Base-by-base conservation (phyloP, 1,140 invertebrate species). In the Papilio aristodemus region DNA sequence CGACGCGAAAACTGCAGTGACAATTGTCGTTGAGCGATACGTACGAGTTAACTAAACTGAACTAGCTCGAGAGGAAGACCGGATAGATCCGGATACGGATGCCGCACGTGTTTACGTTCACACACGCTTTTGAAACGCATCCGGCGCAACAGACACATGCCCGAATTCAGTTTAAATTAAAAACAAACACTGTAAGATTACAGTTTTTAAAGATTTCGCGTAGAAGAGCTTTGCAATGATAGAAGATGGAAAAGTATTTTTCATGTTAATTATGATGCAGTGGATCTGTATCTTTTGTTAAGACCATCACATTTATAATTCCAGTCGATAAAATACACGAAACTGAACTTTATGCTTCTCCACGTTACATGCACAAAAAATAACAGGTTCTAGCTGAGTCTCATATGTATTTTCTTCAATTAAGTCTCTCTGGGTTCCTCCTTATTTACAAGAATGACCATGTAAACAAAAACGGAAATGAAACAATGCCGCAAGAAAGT, bases 61-160 rank as follows among this genome's bases (percentile, higher is more conserved):
- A 68, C 54, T 39, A 60, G 25, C 38, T 68, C 27, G 63, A 69
- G 27, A 54, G 68, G 41, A 41, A 70, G 66, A 39, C 66, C 46
- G 37, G 43, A 27, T 66, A 67, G 62, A 67, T 41, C 37, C 32
- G 70, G 39, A 67, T 62, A 38, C 36, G 57, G 68, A 67, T 68
- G 60, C 50, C 77, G 76, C 78, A 79, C 75, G 78, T 81, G 80
- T 78, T 85, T 84, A 80, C 85, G 80, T 82, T 83, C 83, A 80
- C 79, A 83, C 68, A 68, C 69, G 57, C 68, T 60, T 74, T 71
- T 69, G 73, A 68, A 68, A 64, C 66, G 73, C 66, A 73, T 60
- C 67, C 63, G 73, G 74, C 74, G 72, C 68, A 70, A 22, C 66
- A 17, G 22, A 70, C 69, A 70, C 50, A 70, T 70, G 69, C 50